Evolutionary conservation across 1,140 invertebrate species (phyloP).

Genomic region (Fopius arisanus): DNA sequence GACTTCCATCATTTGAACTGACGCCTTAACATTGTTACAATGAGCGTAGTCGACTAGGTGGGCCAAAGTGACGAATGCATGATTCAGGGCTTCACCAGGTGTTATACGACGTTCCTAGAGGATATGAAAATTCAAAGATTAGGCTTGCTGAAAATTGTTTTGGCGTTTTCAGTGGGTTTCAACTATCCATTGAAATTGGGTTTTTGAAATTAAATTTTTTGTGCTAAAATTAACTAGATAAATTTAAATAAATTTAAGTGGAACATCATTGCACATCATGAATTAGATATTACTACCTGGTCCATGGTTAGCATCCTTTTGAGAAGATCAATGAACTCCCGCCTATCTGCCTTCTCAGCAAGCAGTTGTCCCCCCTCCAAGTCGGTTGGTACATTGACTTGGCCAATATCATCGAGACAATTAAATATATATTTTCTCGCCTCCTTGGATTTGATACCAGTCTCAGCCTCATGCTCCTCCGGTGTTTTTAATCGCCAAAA

Average conservation of each 20-base stretch:
- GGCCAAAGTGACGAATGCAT: slow-evolving; percentile 91
- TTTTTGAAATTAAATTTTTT: no score
- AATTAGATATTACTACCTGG: slow-evolving; percentile 77
- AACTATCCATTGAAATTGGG: no score
- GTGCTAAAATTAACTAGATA: no score
- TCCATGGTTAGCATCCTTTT: slow-evolving; percentile 98
- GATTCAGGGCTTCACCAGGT: slow-evolving; percentile 93
- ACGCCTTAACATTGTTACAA: slow-evolving; percentile 94
- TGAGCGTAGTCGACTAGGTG: slow-evolving; percentile 96
- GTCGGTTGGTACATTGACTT: slow-evolving; percentile 96
- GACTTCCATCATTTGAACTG: slow-evolving; percentile 96
- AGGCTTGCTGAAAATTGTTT: no score
- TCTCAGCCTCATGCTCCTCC: slow-evolving; percentile 98
- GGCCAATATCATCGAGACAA: slow-evolving; percentile 98
- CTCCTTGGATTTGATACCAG: slow-evolving; percentile 98
- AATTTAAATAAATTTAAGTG: background rate
- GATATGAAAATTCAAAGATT: slow-evolving; percentile 26
- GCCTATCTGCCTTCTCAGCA: slow-evolving; percentile 94
- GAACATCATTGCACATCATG: slow-evolving; percentile 33
- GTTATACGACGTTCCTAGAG: slow-evolving; percentile 88
- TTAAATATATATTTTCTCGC: slow-evolving; percentile 99
- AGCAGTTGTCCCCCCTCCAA: slow-evolving; percentile 93
- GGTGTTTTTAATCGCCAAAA: slow-evolving; percentile 98
- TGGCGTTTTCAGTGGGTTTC: no score
- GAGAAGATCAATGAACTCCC: slow-evolving; percentile 96